These are phyloP conservation scores for Pasiphila rectangulata DNA, from an alignment of 2,888 invertebrate species.

Conservation along the genomic window DNA sequence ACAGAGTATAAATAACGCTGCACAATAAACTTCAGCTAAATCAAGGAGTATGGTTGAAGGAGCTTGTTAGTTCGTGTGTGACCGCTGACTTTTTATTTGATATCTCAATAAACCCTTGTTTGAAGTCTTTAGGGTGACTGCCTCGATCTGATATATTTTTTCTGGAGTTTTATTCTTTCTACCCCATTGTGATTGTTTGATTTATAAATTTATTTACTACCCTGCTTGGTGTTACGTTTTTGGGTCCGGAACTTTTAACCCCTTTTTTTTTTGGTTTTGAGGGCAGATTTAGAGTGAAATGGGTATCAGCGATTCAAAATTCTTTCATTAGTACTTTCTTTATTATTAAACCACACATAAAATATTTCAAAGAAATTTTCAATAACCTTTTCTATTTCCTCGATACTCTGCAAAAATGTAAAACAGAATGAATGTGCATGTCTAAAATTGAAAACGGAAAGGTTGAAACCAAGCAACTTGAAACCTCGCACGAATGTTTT, in stretches of 20 bases:
- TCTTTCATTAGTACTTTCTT: too few species aligned
- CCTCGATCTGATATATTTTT: slow-evolving; percentile 56
- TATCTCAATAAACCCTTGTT: slow-evolving; percentile 74
- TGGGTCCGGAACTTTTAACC: slow-evolving; percentile 47
- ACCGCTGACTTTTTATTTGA: slow-evolving; percentile 80
- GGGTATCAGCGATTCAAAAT: too few species aligned
- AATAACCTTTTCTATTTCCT: too few species aligned
- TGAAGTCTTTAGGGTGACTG: slow-evolving; percentile 56
- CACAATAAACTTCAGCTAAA: slow-evolving; percentile 76
- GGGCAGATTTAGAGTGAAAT: too few species aligned
- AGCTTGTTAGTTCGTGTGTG: slow-evolving; percentile 70
- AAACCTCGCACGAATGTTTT: too few species aligned
- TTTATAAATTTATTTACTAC: slow-evolving; percentile 71
- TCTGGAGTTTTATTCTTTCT: slow-evolving; percentile 45
- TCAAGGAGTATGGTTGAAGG: slow-evolving; percentile 76
- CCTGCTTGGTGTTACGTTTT: slow-evolving; percentile 65
- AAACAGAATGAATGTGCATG: too few species aligned
- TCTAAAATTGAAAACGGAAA: too few species aligned
- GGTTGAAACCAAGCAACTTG: too few species aligned
- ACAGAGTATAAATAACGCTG: slow-evolving; percentile 76
- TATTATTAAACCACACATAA: too few species aligned
- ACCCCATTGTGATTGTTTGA: slow-evolving; percentile 51
- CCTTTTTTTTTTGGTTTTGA: slow-evolving; percentile 37
- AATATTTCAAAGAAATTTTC: too few species aligned
- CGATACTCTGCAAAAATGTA: too few species aligned